Evolutionary conservation across 1,140 invertebrate genomes (phyloP), one percentile per base, ranked within the genome.

Genomic region (Littorina saxatilis): DNA sequence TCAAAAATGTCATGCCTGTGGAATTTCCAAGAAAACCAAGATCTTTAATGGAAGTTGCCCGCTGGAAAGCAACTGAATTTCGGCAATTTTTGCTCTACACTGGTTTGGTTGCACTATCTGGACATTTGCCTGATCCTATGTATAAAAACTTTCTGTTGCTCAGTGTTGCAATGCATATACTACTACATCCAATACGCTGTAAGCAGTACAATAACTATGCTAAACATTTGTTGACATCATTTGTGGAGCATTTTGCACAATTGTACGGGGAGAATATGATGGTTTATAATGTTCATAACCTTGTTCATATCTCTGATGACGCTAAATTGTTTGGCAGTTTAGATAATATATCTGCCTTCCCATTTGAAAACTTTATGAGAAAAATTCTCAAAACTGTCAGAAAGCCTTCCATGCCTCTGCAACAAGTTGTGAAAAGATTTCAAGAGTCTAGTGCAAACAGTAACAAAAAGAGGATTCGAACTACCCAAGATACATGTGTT

Each of bases 141-240:
- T 50, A 50, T 20, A 50, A 50, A 50, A 50, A 50, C 47, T 50
- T 50, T 20, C 9, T 20, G 20, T 50, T 50, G 20, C 20, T 50
- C 47, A 50, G 47, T 50, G 47, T 50, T 20, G 9, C 47, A 50
- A 50, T 50, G 47, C 47, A 50, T n/a, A 66, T 66, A 66, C 27
- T 66, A 27, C 61, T 66, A 7, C 9, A n/a, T 7, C 7, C 23
- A 27, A 32, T 27, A n/a, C n/a, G n/a, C n/a, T n/a, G n/a, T n/a
- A n/a, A n/a, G n/a, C n/a, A 66, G 11, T 66, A n/a, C 9, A 66
- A 66, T 66, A 66, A n/a, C 23, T 66, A 66, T 66, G 61, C 61
- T 13, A 66, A 66, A 66, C 7, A 32, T 66, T 27, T 66, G 27
- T 7, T 66, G 61, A 27, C 27, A 15, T 32, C n/a, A 13, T 66